Evolutionary conservation across 2,888 invertebrate genomes (phyloP).

Genomic region (Halocaridina rubra): DNA sequence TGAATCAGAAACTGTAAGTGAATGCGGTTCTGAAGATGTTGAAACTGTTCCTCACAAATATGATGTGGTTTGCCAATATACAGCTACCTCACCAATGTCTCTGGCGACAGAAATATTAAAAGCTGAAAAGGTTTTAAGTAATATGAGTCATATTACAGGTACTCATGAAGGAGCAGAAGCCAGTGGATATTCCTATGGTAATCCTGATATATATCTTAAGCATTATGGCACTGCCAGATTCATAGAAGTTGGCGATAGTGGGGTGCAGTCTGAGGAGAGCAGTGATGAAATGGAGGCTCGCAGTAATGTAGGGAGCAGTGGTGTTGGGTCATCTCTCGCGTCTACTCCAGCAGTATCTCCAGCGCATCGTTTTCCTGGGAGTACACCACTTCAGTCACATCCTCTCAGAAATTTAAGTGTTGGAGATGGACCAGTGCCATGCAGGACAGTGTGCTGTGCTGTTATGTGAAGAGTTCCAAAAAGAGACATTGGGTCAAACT

Average conservation of each 20-base stretch:
- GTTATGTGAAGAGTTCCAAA: conserved; percentile 51
- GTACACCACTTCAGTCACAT: conserved; percentile 33
- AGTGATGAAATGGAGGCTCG: conserved; percentile 48
- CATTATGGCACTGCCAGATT: conserved; percentile 19
- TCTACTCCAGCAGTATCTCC: conserved; percentile 58
- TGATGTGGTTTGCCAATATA: conserved; percentile 23
- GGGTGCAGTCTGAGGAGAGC: conserved; percentile 42
- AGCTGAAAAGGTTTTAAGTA: conserved; percentile 48
- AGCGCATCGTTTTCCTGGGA: conserved; percentile 37
- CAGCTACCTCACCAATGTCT: conserved; percentile 43
- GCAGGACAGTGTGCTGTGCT: conserved; percentile 60
- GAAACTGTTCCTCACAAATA: conserved; percentile 49
- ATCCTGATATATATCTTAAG: conserved; percentile 43
- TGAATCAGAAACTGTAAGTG: conserved; percentile 25
- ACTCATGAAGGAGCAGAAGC: conserved; percentile 9
- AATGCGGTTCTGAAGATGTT: conserved; percentile 52
- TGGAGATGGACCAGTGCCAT: conserved; percentile 56
- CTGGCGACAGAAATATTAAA: conserved; percentile 56
- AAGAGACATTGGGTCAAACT: conserved; percentile 29
- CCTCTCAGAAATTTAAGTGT: conserved; percentile 45
- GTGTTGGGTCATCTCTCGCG: conserved; percentile 62
- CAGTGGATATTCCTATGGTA: conserved; percentile 16
- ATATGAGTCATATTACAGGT: conserved; percentile 50
- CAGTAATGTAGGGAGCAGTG: conserved; percentile 53
- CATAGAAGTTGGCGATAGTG: conserved; percentile 40